Evolutionary conservation across 1,140 invertebrate species (phyloP), one percentile per base, ranked within the genome.

Genomic region (Drosophila nikananu): DNA sequence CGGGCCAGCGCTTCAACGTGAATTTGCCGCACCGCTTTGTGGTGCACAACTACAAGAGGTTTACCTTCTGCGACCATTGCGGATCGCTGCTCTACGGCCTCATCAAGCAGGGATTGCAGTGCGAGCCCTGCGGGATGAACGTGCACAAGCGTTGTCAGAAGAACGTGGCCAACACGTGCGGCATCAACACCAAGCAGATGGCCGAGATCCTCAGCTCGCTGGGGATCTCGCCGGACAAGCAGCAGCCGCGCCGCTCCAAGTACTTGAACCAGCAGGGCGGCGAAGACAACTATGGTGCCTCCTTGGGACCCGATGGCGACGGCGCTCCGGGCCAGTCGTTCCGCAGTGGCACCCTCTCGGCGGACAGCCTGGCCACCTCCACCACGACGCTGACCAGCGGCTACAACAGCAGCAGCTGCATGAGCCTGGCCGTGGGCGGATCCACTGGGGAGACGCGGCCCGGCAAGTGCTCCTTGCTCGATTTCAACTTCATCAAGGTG

Each of bases 41-140:
- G 52, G 95, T 97, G 71, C 99, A 99, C 94, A 99, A 96, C 91
- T 99, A 98, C 94, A 99, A 98, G 94, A 95, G 97, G 71, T 99
- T 99, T 93, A 99, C 99, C 39, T 99, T 99, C 94, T 99, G 99
- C 95, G 99, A 99, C 94, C 99, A 99, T 93, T 99, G 99, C 94
- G 99, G 99, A 60, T 93, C 92, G 42, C 63, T 93, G 48, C 95
- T 99, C 19, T 99, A 99, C 93, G 99, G 99, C 19, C 95, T 99
- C 74, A 96, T 98, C 86, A 97, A 96, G 93, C 99, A 99, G 95
- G 99, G 99, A 35, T 94, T 99, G 71, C 98, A 99, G 93, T 99
- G 99, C 94, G 97, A 98, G 96, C 97, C 96, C 77, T 99, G 99
- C 94, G 97, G 96, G 81, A 96, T 99, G 95, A 99, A 99, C 94